phyloP scores from a whole-genome alignment of 1,140 invertebrate species.

The Drosophila lacertosa region DNA sequence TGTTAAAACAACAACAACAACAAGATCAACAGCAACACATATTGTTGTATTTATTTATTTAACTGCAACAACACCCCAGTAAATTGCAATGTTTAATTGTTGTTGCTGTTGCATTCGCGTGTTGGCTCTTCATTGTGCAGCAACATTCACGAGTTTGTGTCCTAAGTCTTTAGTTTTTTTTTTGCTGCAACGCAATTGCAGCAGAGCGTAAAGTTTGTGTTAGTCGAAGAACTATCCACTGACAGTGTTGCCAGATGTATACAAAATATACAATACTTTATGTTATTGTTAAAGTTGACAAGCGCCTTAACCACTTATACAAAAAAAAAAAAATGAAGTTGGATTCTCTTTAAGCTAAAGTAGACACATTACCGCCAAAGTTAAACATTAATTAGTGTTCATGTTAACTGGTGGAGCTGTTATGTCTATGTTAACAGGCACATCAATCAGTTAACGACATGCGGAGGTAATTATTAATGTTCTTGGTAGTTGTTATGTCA shows the following conservation, averaged over 20 bases:
- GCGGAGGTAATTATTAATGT: too few relatives aligned
- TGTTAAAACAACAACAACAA: slow-evolving; percentile 3
- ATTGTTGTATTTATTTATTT: slow-evolving; percentile 41
- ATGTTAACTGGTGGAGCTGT: background rate
- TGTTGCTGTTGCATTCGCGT: slow-evolving; percentile 38
- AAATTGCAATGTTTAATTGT: slow-evolving; percentile 43
- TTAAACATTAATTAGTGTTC: background rate
- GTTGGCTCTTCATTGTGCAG: slow-evolving; percentile 28
- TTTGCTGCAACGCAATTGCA: background rate
- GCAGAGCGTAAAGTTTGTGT: slow-evolving; percentile 14
- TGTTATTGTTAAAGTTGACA: background rate
- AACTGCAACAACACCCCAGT: slow-evolving; percentile 63
- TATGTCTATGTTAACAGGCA: background rate
- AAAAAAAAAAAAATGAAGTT: too few relatives aligned
- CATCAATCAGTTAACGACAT: too few relatives aligned
- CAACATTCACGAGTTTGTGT: slow-evolving; percentile 34
- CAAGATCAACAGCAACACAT: too few relatives aligned
- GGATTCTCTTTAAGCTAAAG: too few relatives aligned
- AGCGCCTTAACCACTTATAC: too few relatives aligned
- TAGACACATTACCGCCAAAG: too few relatives aligned
- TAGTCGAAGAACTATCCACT: background rate
- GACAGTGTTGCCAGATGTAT: slow-evolving; percentile 4
- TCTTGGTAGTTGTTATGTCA: too few relatives aligned
- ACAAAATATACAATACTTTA: background rate
- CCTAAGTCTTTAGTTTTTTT: slow-evolving; percentile 46